Conservation (phyloP, 2,888 invertebrate genomes). For the Selenia dentaria region DNA sequence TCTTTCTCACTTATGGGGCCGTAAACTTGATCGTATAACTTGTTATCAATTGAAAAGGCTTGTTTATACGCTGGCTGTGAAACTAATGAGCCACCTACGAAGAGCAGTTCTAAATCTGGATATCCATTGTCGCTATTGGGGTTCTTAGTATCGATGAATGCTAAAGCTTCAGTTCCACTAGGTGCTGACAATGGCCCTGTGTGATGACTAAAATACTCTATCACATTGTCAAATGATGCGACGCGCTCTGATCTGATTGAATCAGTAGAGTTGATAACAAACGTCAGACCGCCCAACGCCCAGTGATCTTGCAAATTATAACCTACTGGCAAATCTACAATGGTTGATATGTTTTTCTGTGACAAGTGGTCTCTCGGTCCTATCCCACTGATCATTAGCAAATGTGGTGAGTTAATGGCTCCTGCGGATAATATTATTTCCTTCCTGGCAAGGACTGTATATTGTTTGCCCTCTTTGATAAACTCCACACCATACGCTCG, state of each 20-base stretch:
- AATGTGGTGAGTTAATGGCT: slow-evolving; percentile 91
- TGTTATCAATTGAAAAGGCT: slow-evolving; percentile 64
- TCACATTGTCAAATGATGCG: slow-evolving; percentile 60
- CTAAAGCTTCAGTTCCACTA: slow-evolving; percentile 74
- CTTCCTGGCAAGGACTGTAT: slow-evolving; percentile 75
- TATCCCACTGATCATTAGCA: slow-evolving; percentile 92
- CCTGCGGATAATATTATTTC: slow-evolving; percentile 93
- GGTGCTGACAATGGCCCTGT: slow-evolving; percentile 68
- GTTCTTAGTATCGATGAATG: slow-evolving; percentile 81
- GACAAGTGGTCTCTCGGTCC: slow-evolving; percentile 86
- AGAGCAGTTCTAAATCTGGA: slow-evolving; percentile 85
- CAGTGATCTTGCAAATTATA: slow-evolving; percentile 93
- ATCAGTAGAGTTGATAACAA: slow-evolving; percentile 87
- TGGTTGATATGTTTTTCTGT: slow-evolving; percentile 82
- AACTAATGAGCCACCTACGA: slow-evolving; percentile 78
- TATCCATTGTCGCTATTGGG: slow-evolving; percentile 69
- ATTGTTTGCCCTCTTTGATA: slow-evolving; percentile 73
- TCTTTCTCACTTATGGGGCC: slow-evolving; percentile 67
- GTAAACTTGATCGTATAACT: slow-evolving; percentile 68
- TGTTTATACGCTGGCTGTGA: slow-evolving; percentile 60
- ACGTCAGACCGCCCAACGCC: slow-evolving; percentile 88
- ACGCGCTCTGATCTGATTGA: slow-evolving; percentile 86
- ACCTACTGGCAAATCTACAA: slow-evolving; percentile 88
- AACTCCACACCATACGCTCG: slow-evolving; percentile 85
- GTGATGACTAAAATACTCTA: slow-evolving; percentile 80